Base-by-base conservation (phyloP, 2,888 invertebrate species). In the Helobdella robusta region DNA sequence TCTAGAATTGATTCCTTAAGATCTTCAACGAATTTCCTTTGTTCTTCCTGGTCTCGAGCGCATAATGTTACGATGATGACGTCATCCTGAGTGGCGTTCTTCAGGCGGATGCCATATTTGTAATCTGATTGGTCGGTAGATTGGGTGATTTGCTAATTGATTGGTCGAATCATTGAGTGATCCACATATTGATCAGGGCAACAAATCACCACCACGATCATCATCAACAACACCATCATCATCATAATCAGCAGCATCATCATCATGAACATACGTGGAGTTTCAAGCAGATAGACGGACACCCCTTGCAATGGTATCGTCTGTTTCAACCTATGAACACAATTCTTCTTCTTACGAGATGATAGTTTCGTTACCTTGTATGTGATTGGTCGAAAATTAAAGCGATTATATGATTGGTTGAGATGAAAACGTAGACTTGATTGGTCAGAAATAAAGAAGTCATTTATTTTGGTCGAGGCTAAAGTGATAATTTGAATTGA, bases 21-120 rank as follows among this genome's bases (percentile, higher is more conserved):
- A 80, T 98, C 97, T 78, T 95, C 95, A 0, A 94, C 93, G 82
- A 98, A 98, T 82, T 95, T 95, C 83, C 90, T 89, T 73, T 95
- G 86, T 81, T 98, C 98, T 79, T 95, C 94, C 77, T 93, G 94
- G 80, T 97, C 97, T 74, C 95, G 86, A 0, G 97, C 95, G 82
- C 98, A 97, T 81, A 98, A 94, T 67, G 91, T 92, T 67, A 94
- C 88, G 72, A 94, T 83, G 15, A 89, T 86, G 73, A 91, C 76
- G 6, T 88, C 88, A 82, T 94, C 93, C n/a, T n/a, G n/a, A 58
- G 93, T 89, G 73, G 91, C 88, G 70, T 92, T 91, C 44, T 89
- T 89, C 32, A 95, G 83, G 67, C 90, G 87, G 75, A 95, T 91
- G 70, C 94, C 94, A 82, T 87, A 92, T 34, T 89, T 89, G 81